These are phyloP conservation scores for Epirrita christyi DNA, from an alignment of 2,888 invertebrate genomes.

Conservation along the genomic window DNA sequence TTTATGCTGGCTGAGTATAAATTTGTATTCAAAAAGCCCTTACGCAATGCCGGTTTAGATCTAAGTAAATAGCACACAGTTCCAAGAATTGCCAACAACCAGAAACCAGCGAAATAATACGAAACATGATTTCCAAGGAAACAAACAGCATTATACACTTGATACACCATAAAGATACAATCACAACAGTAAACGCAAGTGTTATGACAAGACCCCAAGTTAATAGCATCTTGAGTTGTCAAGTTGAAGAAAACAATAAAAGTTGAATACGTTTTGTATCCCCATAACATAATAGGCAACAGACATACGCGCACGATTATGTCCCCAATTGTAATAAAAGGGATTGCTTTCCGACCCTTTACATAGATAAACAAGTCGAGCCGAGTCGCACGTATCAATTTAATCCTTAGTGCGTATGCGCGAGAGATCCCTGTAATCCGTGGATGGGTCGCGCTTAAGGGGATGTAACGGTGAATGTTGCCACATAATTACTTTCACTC, in stretches of 20 bases:
- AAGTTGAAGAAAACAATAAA: constrained; percentile 61
- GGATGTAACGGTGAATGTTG: constrained; percentile 70
- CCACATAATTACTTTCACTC: constrained; percentile 76
- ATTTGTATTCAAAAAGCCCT: constrained; percentile 45
- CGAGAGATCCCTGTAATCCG: constrained; percentile 75
- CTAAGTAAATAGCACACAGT: constrained; percentile 56
- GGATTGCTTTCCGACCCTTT: constrained; percentile 75
- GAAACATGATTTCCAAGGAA: constrained; percentile 43
- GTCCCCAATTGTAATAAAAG: constrained; percentile 75
- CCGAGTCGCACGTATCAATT: constrained; percentile 78
- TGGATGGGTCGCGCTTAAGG: constrained; percentile 65
- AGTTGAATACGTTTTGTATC: constrained; percentile 60
- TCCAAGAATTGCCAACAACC: constrained; percentile 55
- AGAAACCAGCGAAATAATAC: constrained; percentile 43
- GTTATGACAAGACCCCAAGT: constrained; percentile 47
- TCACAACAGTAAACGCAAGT: constrained; percentile 42
- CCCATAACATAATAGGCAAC: constrained; percentile 60
- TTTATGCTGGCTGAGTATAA: constrained; percentile 28
- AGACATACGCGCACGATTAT: constrained; percentile 73
- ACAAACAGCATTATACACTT: constrained; percentile 38
- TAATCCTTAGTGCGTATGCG: constrained; percentile 71
- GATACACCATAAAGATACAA: constrained; percentile 41
- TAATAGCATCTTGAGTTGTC: constrained; percentile 58
- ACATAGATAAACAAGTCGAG: constrained; percentile 76
- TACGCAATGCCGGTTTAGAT: constrained; percentile 57